A percentile compares a stretch with the other conserved stretches of the same genome.
phyloP scores from a whole-genome alignment of 1,140 invertebrate species.

The Brachionus asplanchnoidis region DNA sequence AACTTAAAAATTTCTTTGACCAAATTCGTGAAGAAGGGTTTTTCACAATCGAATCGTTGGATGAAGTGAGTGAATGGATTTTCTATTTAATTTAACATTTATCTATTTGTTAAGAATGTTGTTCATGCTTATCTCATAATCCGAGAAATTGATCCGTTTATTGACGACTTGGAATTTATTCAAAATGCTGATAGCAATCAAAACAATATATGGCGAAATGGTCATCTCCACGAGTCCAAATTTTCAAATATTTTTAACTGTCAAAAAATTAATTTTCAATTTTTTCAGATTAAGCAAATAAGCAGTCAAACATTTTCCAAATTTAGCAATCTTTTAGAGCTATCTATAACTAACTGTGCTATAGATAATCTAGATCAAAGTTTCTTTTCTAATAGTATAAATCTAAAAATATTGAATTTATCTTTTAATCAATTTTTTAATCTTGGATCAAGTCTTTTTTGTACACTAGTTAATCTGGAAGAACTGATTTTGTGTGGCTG shows the following conservation, averaged over 20 bases:
- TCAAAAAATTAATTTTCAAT: neutral
- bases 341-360: neutral
- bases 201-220: neutral
- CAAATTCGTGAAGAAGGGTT: neutral
- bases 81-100: neutral
- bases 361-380: neutral
- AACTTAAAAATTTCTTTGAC: neutral
- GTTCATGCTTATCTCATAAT: neutral
- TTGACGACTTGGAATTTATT: neutral
- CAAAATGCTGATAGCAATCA: neutral
- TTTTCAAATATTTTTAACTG: neutral
- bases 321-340: neutral
- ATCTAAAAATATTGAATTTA: neutral
- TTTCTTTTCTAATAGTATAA: neutral
- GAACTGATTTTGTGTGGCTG: neutral
- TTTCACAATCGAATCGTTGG: neutral
- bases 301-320: neutral
- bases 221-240: neutral
- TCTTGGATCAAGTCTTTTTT: neutral
- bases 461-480: neutral
- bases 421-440: neutral
- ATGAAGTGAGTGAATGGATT: neutral
- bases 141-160: neutral
- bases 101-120: neutral
- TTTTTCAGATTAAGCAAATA: neutral